A percentile compares a stretch with the other conserved stretches of the same genome.
Conservation (phyloP, 2,113 vertebrate genomes). For the Nannospalax galili region DNA sequence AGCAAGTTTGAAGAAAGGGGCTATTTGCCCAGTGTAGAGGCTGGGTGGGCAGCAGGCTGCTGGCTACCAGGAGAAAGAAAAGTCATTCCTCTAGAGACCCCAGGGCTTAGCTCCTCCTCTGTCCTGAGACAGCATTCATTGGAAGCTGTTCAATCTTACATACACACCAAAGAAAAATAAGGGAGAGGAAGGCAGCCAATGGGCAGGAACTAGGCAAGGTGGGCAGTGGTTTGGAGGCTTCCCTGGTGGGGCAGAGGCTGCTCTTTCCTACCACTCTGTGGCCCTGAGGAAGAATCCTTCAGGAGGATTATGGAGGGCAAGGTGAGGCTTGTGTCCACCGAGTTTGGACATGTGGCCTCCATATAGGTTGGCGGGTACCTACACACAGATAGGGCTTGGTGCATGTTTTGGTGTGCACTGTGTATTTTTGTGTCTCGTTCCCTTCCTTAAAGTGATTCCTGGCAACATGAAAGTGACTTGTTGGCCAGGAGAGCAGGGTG, state of each 20-base stretch:
- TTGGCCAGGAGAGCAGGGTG: background rate
- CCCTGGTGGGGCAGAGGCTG: background rate
- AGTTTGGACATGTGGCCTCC: background rate
- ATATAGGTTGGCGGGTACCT: background rate
- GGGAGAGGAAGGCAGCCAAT: conserved; percentile 1
- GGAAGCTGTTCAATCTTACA: background rate
- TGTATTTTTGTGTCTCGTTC: background rate
- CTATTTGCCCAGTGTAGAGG: background rate
- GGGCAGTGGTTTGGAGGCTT: background rate
- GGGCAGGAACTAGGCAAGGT: background rate
- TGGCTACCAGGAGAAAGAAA: background rate
- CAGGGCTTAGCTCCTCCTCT: background rate
- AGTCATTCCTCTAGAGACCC: background rate
- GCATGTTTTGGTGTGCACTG: background rate
- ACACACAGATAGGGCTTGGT: background rate
- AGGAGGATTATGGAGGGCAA: background rate
- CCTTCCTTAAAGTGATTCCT: background rate
- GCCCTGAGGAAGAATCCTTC: background rate
- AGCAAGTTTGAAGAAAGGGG: background rate
- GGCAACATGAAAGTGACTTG: conserved; percentile 27
- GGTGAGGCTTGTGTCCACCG: background rate
- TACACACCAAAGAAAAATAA: background rate
- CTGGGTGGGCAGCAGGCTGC: background rate
- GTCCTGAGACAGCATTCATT: background rate
- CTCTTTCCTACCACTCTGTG: background rate